Base-by-base conservation (phyloP, 2,888 invertebrate genomes). In the Boloria euphrosyne region DNA sequence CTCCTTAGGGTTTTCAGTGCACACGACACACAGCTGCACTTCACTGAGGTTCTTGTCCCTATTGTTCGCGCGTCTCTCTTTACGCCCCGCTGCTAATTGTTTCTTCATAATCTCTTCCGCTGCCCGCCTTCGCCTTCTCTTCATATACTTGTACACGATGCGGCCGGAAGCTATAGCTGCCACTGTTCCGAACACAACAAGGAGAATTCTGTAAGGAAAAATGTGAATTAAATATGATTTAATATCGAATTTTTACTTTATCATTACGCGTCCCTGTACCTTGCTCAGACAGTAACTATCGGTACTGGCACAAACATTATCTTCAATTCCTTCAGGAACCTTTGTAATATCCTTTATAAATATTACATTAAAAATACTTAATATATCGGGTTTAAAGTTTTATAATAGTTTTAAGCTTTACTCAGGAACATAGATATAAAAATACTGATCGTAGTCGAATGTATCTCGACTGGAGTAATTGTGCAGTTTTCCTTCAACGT, bases 1-100 rank as follows among this genome's bases (percentile, higher is more conserved):
- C 91, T 98, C 97, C 77, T 96, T 95, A 0, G 96, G 96, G 89
- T 97, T 97, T 66, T 94, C 94, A 47, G 95, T 93, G 84, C 98
- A 98, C n/a, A 98, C 96, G 22, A 97, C 96, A 80, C 98, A 98
- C 13, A 95, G 85, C 77, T 95, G 96, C 82, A 93, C 93, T 38
- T 93, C 95, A 70, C 90, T 82, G 18, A 96, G 88, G 81, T 95
- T 93, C 62, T 90, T 93, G 74, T 94, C 94, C 13, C 96, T 86
- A 0, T 94, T 95, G 71, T 91, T 91, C 64, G 95, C 94, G 50
- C 96, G 87, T 47, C 96, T 91, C 77, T 94, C 94, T 66, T 94
- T 93, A 1, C 96, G 93, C 0, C 94, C 94, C 27, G 93, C 93
- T 55, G 95, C 96, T 14, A 96, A 85, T 75, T 94, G 93, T 70